Evolutionary conservation across 2,797 vertebrate species (phyloP).

Genomic region (Gobio occitaniae): DNA sequence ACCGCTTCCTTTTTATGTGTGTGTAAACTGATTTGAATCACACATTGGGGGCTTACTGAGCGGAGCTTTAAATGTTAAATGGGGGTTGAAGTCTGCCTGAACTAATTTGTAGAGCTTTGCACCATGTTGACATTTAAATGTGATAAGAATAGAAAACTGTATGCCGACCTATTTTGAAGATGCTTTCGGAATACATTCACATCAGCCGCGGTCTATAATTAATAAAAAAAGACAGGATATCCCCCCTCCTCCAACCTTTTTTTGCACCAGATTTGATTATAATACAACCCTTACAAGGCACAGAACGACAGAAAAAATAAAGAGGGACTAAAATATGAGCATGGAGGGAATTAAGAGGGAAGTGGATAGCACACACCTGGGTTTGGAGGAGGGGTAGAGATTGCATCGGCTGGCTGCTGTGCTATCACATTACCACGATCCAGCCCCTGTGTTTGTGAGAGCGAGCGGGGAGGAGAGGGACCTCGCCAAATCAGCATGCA

Average conservation of each 20-base stretch:
- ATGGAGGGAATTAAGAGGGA: conserved; percentile 96
- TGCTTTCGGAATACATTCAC: conserved; percentile 85
- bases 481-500: conserved; percentile 98
- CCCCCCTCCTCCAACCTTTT: conserved; percentile 40
- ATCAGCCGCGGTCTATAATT: conserved; percentile 97
- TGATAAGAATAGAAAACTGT: conserved; percentile 92
- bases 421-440: conserved; percentile 96
- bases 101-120: conserved; percentile 91
- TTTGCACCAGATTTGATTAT: conserved; percentile 97
- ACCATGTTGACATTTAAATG: conserved; percentile 92
- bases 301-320: conserved; percentile 74
- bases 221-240: conserved; percentile 90
- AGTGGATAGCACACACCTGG: conserved; percentile 99
- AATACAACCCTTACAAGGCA: conserved; percentile 97
- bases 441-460: conserved; percentile 90
- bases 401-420: conserved; percentile 99
- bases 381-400: conserved; percentile 95
- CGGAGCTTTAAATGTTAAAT: conserved; percentile 89
- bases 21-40: conserved; percentile 86
- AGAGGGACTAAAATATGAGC: conserved; percentile 81
- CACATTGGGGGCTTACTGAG: conserved; percentile 84
- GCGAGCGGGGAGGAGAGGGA: conserved; percentile 83
- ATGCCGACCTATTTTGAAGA: conserved; percentile 88
- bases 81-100: conserved; percentile 89
- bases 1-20: conserved; percentile 75